Evolutionary conservation across 2,888 invertebrate genomes (phyloP), one percentile per base, ranked within the genome.

Genomic region (Zele albiditarsus): DNA sequence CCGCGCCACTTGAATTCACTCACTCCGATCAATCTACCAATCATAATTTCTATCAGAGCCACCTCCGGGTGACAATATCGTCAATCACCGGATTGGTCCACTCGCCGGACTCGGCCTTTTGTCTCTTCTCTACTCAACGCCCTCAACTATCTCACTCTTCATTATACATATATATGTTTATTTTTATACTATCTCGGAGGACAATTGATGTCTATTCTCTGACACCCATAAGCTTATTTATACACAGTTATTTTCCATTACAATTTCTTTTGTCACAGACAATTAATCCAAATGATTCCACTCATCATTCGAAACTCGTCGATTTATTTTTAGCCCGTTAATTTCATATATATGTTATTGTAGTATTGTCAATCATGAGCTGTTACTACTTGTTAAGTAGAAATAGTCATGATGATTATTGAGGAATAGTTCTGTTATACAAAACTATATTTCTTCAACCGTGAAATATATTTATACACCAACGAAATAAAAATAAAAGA

Each of bases 41-140:
- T 88, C 88, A 88, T 89, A 89, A 89, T 88, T 87, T 87, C 84
- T 87, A 88, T 88, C 87, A 88, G 87, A 88, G 89, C 85, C 89
- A 89, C 88, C 89, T 89, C 86, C 87, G 88, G 86, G 88, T 88
- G 89, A 89, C 88, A 88, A 89, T 87, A 85, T 80, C 85, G 85
- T 84, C 85, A 85, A 85, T 87, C 85, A 84, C 77, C 67, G 74
- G 67, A 77, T 67, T 77, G 78, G 46, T 66, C 75, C 75, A 57
- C 73, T 70, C 77, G 69, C 78, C 73, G 75, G 80, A 77, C 46
- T 5, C 77, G 77, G 75, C 72, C 74, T 73, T 62, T 79, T 79
- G 77, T 79, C 74, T 78, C 76, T 73, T 71, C 68, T 77, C 71
- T 75, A 73, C 74, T 73, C 73, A 78, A 79, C 80, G 78, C 80